These are phyloP conservation scores for Megalonaias nervosa DNA, from an alignment of 1,140 invertebrate genomes.

Conservation along the genomic window DNA sequence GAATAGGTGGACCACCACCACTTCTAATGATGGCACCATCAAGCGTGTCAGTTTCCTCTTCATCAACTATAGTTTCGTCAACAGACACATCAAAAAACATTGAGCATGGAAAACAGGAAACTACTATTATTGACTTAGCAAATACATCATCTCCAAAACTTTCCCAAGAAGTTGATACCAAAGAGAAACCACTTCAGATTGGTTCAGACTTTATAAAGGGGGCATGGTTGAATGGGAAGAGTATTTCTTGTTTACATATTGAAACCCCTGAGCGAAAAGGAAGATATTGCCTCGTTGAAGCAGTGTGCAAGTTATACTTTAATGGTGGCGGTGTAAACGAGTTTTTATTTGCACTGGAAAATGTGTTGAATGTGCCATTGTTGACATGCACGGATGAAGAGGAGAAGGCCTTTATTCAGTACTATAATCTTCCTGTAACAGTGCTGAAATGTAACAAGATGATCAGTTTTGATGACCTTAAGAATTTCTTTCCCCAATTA, in stretches of 20 bases:
- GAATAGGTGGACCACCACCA: not conserved
- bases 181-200: constrained; percentile 11
- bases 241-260: constrained; percentile 62
- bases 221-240: constrained; percentile 61
- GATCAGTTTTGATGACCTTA: constrained; percentile 59
- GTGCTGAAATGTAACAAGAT: constrained; percentile 66
- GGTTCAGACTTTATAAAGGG: constrained; percentile 52
- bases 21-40: constrained; percentile 13
- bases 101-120: not conserved
- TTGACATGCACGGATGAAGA: constrained; percentile 58
- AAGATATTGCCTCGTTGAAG: constrained; percentile 63
- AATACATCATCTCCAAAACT: not conserved
- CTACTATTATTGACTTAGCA: not conserved
- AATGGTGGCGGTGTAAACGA: constrained; percentile 61
- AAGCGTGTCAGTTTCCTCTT: not conserved
- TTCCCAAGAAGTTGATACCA: not conserved
- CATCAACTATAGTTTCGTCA: not conserved
- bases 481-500: constrained; percentile 63
- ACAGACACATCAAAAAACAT: not conserved
- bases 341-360: constrained; percentile 62
- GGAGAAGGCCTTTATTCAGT: constrained; percentile 66
- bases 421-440: constrained; percentile 63
- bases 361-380: constrained; percentile 58
- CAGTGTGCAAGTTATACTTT: constrained; percentile 66
- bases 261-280: constrained; percentile 44